Percentiles rank a stretch among this genome's conserved stretches.
phyloP scores from a whole-genome alignment of 1,140 invertebrate genomes.

The Dendroctonus ponderosae region DNA sequence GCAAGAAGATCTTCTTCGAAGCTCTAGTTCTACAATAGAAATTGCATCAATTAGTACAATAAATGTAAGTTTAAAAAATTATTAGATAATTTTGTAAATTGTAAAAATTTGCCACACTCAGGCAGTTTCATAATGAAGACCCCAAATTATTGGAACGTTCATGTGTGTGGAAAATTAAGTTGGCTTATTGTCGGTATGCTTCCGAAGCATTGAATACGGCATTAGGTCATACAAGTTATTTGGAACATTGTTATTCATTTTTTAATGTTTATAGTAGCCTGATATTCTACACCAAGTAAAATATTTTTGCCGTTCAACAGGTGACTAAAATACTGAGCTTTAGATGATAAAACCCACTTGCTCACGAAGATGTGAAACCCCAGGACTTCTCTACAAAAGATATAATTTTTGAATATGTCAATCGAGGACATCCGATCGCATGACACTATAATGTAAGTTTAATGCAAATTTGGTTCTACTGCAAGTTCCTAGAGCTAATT shows the following conservation, averaged over 20 bases:
- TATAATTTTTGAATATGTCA: background rate
- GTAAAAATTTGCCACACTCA: conserved; percentile 20
- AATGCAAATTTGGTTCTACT: background rate
- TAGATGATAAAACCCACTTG: background rate
- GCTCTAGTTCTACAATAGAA: too few species aligned
- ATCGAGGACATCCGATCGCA: background rate
- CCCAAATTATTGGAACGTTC: conserved; percentile 21
- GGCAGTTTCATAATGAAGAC: conserved; percentile 27
- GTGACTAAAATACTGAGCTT: background rate
- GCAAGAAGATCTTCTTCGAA: too few species aligned
- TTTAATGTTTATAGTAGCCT: background rate
- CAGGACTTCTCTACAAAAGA: background rate
- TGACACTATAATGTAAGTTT: conserved; percentile 2
- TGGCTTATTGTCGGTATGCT: background rate
- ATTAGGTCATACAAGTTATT: conserved; percentile 7
- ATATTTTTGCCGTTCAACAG: background rate
- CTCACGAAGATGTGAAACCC: background rate
- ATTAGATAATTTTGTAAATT: too few species aligned
- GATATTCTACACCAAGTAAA: background rate
- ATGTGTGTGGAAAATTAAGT: conserved; percentile 26
- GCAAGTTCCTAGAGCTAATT: conserved; percentile 28
- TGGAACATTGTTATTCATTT: background rate
- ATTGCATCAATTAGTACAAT: too few species aligned
- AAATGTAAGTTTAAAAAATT: too few species aligned
- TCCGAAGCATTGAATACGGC: background rate